Base-by-base conservation (phyloP, 1,140 invertebrate genomes). In the Metopolophium dirhodum region DNA sequence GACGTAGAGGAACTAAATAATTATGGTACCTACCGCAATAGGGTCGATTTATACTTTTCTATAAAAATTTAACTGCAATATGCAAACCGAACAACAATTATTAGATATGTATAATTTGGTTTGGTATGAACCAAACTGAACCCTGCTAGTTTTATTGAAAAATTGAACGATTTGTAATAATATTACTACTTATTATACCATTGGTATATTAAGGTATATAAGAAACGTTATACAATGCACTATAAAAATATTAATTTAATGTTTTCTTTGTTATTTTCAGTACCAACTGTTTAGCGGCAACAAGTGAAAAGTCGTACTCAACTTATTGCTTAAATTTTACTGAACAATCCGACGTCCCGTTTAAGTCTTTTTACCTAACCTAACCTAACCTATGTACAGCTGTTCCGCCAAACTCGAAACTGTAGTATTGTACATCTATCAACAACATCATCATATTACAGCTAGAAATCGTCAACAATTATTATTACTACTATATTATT, bases 201-300 rank as follows among this genome's bases (percentile, higher is more conserved):
- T 41, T 23, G 8, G 1, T 82, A 11, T n/a, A 14, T 68, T 26
- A 23, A 54, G 54, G 20, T 54, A 7, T 54, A 54, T 51, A 51
- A 51, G 49, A 51, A 51, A 51, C 26, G 35, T 77, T 77, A 22
- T 8, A 82, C 18, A 22, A 18, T 22, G 35, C 0, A 1, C 8
- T 37, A 23, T 7, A 47, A n/a, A 18, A 88, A 23, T 51, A 57
- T 57, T 57, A 37, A 90, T 57, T 23, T 41, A 14, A 9, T 47
- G 11, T 87, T 87, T 87, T 51, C 9, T n/a, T 61, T 61, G 14
- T 61, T 88, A 9, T 90, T 54, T 89, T 23, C n/a, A 92, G 91
- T 92, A 92, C 54, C 91, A 92, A 54, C 35, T 92, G 30, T 92
- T 92, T 41, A 54, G 91, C 47, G 91, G 91, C 11, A 92, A 92